Base-by-base conservation (phyloP, 2,113 vertebrate genomes). In the Salvelinus fontinalis region DNA sequence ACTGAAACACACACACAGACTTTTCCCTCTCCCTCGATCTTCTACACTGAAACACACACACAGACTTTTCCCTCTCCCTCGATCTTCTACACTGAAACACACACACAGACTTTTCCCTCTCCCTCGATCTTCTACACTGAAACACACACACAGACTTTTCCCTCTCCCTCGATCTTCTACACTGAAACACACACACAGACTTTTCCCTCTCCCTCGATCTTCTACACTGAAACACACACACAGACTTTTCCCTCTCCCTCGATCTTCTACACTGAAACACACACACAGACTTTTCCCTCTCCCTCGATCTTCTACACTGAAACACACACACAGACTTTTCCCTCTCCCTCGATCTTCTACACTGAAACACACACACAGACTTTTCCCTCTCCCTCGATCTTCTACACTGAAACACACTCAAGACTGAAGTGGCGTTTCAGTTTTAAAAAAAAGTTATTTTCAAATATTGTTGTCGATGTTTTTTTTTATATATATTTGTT, bases 391-490 rank as follows among this genome's bases (percentile, higher is more conserved):
- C 26, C 26, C 26, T 31, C 27, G 44, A 14, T 57, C 5, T 68
- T 67, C 26, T 9, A 54, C 39, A 18, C 75, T 4, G 2, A 24
- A 31, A 29, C 49, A 3, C 51, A 60, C 34, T 11, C 74, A 27
- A 27, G 48, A 20, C 39, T 78, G 0, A 3, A 49, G 74, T 66
- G 57, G 76, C 3, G 4, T 11, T 14, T 51, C 51, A 18, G 16
- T 18, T 16, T 18, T 16, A 54, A 18, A 16, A 4, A 18, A 16
- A 54, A 18, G 51, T 14, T 54, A 16, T 54, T 54, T 54, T 54
- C 51, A 54, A 54, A 14, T 18, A 54, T 72, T 31, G 29, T 66
- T 69, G 59, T 57, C 26, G 49, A 1, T 82, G 73, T 34, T 34
- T n/a, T 71, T 75, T 67, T 7, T 18, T 44, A n/a, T n/a, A n/a